Conservation (phyloP, 2,888 invertebrate species). For the Gari tellinella region DNA sequence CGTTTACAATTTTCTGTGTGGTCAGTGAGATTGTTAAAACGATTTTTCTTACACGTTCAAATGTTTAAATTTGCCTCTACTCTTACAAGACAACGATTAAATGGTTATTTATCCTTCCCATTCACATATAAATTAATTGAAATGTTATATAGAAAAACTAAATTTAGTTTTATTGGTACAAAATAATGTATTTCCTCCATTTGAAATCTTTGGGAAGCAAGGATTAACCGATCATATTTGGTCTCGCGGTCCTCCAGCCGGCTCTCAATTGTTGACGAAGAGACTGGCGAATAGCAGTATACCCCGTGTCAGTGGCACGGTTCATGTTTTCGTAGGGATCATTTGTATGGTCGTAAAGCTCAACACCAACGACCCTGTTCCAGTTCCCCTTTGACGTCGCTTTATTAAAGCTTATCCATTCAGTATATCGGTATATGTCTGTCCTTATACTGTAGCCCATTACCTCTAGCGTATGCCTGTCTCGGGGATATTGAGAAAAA, state of each 20-base stretch:
- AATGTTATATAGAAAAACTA: too few relatives aligned
- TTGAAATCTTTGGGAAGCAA: too few relatives aligned
- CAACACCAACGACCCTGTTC: constrained; percentile 33
- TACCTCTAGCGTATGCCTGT: not conserved
- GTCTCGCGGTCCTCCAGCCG: constrained; percentile 65
- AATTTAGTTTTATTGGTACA: too few relatives aligned
- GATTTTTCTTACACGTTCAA: too few relatives aligned
- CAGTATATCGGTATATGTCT: constrained; percentile 66
- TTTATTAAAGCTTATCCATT: constrained; percentile 62
- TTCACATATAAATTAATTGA: too few relatives aligned
- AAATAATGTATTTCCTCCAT: too few relatives aligned
- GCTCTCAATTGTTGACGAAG: constrained; percentile 56
- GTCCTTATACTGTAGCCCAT: constrained; percentile 68
- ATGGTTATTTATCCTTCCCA: too few relatives aligned
- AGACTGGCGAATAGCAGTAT: constrained; percentile 63
- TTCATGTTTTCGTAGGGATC: constrained; percentile 65
- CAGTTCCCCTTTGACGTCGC: constrained; percentile 44
- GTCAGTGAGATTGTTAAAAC: too few relatives aligned
- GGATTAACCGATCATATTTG: not conserved
- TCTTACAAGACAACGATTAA: too few relatives aligned
- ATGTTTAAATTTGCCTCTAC: too few relatives aligned
- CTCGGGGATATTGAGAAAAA: constrained; percentile 55
- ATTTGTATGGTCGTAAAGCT: constrained; percentile 57
- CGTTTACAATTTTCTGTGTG: too few relatives aligned
- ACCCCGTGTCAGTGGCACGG: constrained; percentile 65